Conservation (phyloP, 2,113 vertebrate species). For the Gavialis gangeticus region DNA sequence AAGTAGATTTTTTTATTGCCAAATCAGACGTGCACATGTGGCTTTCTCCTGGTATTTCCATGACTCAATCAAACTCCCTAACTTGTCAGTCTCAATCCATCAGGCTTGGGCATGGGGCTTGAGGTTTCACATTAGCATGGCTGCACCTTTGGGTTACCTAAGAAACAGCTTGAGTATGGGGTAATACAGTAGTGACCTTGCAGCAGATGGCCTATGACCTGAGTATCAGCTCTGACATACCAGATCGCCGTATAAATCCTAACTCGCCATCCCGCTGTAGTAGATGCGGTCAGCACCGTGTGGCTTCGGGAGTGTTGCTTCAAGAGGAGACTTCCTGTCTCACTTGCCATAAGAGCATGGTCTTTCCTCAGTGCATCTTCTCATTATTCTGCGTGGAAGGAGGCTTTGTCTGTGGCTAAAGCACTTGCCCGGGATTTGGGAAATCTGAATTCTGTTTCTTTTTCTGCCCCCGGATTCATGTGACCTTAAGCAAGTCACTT, state of each 20-base stretch:
- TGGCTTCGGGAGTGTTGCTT: neutral
- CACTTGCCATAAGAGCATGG: neutral
- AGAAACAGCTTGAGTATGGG: neutral
- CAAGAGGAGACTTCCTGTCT: neutral
- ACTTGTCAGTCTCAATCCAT: constrained; percentile 5
- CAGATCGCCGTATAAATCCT: neutral
- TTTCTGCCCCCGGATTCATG: neutral
- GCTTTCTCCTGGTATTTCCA: neutral
- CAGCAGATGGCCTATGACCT: neutral
- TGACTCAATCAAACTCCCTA: neutral
- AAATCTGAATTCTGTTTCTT: neutral
- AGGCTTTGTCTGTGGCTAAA: neutral
- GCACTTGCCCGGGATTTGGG: neutral
- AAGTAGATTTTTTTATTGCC: constrained; percentile 7
- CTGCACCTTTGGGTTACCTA: neutral
- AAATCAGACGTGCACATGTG: constrained; percentile 23
- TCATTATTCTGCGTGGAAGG: neutral
- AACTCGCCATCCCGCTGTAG: neutral
- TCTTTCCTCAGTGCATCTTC: neutral
- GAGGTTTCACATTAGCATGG: neutral
- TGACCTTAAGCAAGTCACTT: neutral
- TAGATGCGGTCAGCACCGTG: rapidly evolving
- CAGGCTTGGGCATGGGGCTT: neutral
- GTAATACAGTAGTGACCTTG: neutral
- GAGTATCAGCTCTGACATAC: neutral